Evolutionary conservation across 2,888 invertebrate genomes (phyloP), one percentile per base, ranked within the genome.

Genomic region (Melieria picta): DNA sequence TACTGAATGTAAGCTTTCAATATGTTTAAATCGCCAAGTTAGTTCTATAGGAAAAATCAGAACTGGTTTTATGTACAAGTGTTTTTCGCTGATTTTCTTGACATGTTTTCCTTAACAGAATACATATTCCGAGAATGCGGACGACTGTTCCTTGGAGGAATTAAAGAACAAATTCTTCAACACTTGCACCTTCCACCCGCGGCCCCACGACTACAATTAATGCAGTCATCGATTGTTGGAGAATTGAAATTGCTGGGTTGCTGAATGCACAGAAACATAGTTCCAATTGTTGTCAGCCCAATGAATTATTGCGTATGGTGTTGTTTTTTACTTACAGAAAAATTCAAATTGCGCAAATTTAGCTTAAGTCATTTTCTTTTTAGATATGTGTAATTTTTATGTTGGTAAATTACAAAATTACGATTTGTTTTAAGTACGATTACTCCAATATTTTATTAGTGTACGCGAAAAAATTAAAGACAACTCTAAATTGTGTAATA

Each of bases 121-220:
- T 78, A 81, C 84, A 48, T 86, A 85, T 79, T 83, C 86, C 3
- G 83, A 83, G 68, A 80, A 83, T 61, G 79, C 79, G 30, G 83
- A 83, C 67, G 84, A 83, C 67, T 83, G 78, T 56, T 75, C 83
- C 52, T 79, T 86, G 55, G 84, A 84, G 6, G 83, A 86, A 72
- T 81, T 87, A 5, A 86, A 84, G 69, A 71, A 75, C 10, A 82
- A 84, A 67, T 87, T 86, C 72, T 86, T 86, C 61, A 82, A 79
- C 70, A 83, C 84, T 81, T 80, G 77, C 75, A 74, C 67, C 30
- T 30, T 30, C 30, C 30, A 30, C 30, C 73, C n/a, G 73, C 71
- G 61, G 73, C 71, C 67, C 71, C 73, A 62, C 70, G 48, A 55
- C 47, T 48, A 43, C 7, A 72, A 52, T 13, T n/a, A 57, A 13